A percentile compares a stretch with the other conserved stretches of the same genome.
Evolutionary conservation across 2,888 invertebrate genomes (phyloP).

Genomic region (Apotomis betuletana): DNA sequence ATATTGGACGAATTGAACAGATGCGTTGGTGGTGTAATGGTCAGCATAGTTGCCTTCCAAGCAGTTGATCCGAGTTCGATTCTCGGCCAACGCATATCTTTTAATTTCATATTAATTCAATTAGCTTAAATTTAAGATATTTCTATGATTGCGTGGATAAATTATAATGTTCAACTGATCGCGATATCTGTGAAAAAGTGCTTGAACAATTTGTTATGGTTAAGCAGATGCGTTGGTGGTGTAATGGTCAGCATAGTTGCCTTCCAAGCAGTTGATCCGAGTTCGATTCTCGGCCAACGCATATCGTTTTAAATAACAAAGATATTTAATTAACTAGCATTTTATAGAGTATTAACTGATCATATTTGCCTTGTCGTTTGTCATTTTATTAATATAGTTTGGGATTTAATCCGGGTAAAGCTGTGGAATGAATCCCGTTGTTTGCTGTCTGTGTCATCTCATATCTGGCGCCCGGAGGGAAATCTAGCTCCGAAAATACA

Average conservation of each 20-base stretch:
- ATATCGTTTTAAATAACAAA: conserved; percentile 12
- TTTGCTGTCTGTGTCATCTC: no score
- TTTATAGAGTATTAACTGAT: not conserved
- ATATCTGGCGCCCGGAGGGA: no score
- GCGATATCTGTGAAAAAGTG: no score
- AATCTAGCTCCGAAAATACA: no score
- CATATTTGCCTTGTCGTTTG: no score
- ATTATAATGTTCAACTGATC: no score
- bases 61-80: conserved; percentile 85
- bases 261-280: conserved; percentile 57
- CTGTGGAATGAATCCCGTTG: no score
- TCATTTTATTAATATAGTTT: no score
- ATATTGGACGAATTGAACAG: not conserved
- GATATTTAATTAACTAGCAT: not conserved
- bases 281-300: conserved; percentile 55
- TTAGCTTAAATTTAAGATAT: no score
- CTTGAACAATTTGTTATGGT: not conserved
- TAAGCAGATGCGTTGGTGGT: conserved; percentile 75
- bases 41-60: conserved; percentile 85
- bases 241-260: conserved; percentile 83
- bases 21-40: conserved; percentile 84
- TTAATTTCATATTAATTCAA: not conserved
- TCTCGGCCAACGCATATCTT: conserved; percentile 80
- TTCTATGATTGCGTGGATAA: no score
- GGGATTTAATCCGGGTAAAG: no score